A percentile compares a stretch with the other conserved stretches of the same genome.
phyloP scores from a whole-genome alignment of 2,797 vertebrate genomes.

The Picus viridis region DNA sequence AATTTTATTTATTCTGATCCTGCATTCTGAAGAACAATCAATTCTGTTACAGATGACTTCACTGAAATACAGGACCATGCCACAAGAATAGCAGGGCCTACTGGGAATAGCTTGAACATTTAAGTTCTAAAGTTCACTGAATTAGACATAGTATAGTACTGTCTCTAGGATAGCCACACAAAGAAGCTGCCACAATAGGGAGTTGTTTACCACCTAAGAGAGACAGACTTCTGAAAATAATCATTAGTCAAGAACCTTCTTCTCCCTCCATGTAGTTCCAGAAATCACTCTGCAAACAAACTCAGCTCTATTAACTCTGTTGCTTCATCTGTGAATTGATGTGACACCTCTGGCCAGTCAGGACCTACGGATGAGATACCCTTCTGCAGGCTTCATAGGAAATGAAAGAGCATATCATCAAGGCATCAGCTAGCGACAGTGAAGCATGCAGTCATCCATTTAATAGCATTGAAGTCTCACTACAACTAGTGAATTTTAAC shows the following conservation, averaged over 20 bases:
- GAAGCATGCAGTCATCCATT: constrained; percentile 23
- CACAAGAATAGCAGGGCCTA: background rate
- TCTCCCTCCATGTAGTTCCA: background rate
- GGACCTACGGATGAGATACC: background rate
- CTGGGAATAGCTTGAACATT: background rate
- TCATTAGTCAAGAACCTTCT: background rate
- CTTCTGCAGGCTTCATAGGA: background rate
- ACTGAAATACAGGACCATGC: background rate
- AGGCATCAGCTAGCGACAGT: background rate
- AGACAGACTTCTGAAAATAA: background rate
- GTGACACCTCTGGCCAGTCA: background rate
- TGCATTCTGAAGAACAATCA: background rate
- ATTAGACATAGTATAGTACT: background rate
- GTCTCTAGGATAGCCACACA: background rate
- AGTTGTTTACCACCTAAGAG: background rate
- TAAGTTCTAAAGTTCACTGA: background rate
- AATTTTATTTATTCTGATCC: background rate
- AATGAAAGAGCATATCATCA: constrained; percentile 15
- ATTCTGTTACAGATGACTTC: background rate
- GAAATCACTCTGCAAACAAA: background rate
- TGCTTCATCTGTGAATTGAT: background rate
- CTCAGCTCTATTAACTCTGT: background rate
- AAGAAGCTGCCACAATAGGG: background rate
- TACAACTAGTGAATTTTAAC: constrained; percentile 12
- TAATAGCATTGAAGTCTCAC: background rate